Percentiles rank a stretch among this genome's conserved stretches.
Conservation (phyloP, 2,888 invertebrate genomes). For the Nymphalis urticae region DNA sequence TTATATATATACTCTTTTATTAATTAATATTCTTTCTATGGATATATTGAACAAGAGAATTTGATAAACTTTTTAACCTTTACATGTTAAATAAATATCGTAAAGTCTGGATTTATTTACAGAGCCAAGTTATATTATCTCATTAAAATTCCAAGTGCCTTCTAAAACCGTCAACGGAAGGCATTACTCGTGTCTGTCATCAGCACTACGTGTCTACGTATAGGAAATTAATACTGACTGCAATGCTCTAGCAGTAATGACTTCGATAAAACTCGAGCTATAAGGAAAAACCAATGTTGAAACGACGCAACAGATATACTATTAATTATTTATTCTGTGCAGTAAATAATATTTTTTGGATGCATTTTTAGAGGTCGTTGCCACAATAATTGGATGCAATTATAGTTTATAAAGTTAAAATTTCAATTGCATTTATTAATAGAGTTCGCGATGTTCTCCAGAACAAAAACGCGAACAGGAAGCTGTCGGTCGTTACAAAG, state of each 20-base stretch:
- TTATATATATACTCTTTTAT: no score
- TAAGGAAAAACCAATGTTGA: constrained; percentile 18
- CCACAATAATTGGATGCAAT: neutral
- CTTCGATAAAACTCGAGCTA: constrained; percentile 17
- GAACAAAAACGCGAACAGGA: constrained; percentile 7
- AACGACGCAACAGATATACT: neutral
- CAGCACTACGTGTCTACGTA: constrained; percentile 4
- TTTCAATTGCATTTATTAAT: neutral
- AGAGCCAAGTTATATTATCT: neutral
- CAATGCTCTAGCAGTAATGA: constrained; percentile 14
- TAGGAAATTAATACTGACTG: constrained; percentile 26
- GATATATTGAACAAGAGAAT: no score
- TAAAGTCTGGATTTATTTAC: neutral
- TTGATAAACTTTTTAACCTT: no score
- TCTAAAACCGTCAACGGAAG: constrained; percentile 3
- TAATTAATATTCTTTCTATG: no score
- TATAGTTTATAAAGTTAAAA: neutral
- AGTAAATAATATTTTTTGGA: no score
- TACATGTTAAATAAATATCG: no score
- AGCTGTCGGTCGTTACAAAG: constrained; percentile 10
- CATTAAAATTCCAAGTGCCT: neutral
- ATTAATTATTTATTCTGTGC: no score
- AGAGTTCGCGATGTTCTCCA: neutral
- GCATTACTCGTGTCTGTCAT: constrained; percentile 15
- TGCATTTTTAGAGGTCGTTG: neutral